Conservation (phyloP, 2,797 vertebrate species). For the Centroberyx gerrardi region DNA sequence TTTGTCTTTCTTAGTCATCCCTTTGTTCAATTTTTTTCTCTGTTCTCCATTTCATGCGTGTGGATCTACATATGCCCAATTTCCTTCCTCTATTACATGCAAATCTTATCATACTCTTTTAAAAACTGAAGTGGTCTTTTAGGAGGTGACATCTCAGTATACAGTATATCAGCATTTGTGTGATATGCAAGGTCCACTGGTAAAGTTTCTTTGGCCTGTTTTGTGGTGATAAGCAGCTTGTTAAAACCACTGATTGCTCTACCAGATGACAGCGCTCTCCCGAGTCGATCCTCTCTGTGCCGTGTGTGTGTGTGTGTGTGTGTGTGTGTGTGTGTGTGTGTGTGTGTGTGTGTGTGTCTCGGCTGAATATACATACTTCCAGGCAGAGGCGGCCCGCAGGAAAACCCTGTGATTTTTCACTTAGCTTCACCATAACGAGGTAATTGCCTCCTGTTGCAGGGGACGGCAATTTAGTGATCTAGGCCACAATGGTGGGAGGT, state of each 20-base stretch:
- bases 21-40: slow-evolving; percentile 20
- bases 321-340: slow-evolving; percentile 10
- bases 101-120: not conserved
- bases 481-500: slow-evolving; percentile 65
- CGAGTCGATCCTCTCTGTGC: slow-evolving; percentile 6
- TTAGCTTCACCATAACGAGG: slow-evolving; percentile 79
- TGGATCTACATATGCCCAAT: not conserved
- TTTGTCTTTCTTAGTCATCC: slow-evolving; percentile 16
- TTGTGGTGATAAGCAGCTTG: slow-evolving; percentile 32
- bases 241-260: slow-evolving; percentile 31
- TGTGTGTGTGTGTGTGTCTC: slow-evolving; percentile 16
- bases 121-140: not conserved
- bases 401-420: slow-evolving; percentile 78
- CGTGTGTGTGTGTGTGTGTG: too few species aligned
- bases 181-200: not conserved
- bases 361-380: slow-evolving; percentile 56
- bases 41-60: not conserved
- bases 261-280: slow-evolving; percentile 23
- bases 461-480: slow-evolving; percentile 73
- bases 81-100: slow-evolving; percentile 16
- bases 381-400: slow-evolving; percentile 47
- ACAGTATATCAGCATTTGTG: slow-evolving; percentile 29
- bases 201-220: slow-evolving; percentile 21
- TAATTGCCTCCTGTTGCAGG: slow-evolving; percentile 79
- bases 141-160: not conserved